A percentile compares a stretch with the other conserved stretches of the same genome.
These are phyloP conservation scores for Promerops cafer DNA, from an alignment of 2,113 vertebrate species.

Conservation along the genomic window DNA sequence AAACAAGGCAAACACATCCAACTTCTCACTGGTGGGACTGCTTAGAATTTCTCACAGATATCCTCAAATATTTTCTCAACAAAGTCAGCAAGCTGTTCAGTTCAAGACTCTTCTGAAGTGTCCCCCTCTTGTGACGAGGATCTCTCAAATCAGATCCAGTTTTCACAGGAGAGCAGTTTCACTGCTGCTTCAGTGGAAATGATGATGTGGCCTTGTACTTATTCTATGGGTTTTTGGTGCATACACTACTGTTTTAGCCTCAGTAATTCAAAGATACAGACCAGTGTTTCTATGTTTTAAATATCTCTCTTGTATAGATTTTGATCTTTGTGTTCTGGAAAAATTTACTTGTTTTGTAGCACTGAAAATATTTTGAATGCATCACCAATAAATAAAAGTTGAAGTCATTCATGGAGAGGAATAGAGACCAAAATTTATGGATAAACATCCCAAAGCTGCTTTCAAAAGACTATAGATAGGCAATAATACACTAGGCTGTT, in stretches of 20 bases:
- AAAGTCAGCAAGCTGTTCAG: neutral
- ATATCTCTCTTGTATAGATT: neutral
- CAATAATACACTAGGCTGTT: neutral
- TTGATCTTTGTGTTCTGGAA: neutral
- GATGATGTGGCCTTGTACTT: neutral
- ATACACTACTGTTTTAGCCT: neutral
- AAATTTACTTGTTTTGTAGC: neutral
- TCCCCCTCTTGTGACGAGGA: neutral
- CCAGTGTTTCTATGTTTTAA: neutral
- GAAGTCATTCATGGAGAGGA: neutral
- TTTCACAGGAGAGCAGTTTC: neutral
- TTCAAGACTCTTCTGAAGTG: neutral
- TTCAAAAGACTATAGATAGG: neutral
- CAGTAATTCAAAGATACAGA: neutral
- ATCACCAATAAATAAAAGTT: neutral
- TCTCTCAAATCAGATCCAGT: neutral
- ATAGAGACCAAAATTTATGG: neutral
- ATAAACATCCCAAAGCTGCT: neutral
- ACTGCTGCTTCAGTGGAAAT: neutral
- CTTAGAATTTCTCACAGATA: neutral
- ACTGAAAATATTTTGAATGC: neutral
- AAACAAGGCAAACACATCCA: accelerated
- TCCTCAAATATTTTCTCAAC: neutral
- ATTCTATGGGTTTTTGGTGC: neutral
- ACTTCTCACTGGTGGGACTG: neutral